Conservation (phyloP, 2,113 vertebrate genomes). For the Sinocyclocheilus anshuiensis region DNA sequence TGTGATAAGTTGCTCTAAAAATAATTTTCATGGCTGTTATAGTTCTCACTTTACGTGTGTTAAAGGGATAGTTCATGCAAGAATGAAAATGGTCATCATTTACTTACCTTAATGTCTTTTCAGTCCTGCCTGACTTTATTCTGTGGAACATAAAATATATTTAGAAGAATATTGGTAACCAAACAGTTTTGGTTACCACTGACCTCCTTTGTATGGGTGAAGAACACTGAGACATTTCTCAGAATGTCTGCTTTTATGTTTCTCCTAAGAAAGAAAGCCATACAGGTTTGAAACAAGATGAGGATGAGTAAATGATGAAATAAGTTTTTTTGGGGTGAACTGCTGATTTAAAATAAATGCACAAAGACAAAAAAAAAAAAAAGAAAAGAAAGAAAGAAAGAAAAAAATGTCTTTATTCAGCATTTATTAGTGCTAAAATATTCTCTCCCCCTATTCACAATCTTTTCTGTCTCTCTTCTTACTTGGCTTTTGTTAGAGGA, state of each 20-base stretch:
- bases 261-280: neutral
- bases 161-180: neutral
- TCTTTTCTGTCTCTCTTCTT: neutral
- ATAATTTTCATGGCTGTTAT: neutral
- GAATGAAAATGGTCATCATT: neutral
- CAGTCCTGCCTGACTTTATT: neutral
- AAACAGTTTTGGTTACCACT: neutral
- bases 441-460: neutral
- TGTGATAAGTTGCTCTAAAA: neutral
- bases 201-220: neutral
- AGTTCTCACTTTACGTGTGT: neutral
- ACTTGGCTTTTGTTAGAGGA: neutral
- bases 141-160: neutral
- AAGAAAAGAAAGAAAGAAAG: too few relatives aligned
- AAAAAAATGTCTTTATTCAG: neutral
- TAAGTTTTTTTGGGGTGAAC: neutral
- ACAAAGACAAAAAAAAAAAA: neutral
- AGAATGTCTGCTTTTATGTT: neutral
- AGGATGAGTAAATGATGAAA: neutral
- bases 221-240: neutral
- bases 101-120: neutral
- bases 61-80: neutral
- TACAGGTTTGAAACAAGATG: neutral
- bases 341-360: neutral
- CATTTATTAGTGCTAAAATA: neutral